These are phyloP conservation scores for Dasypus novemcinctus DNA, from an alignment of 2,113 vertebrate genomes.

Conservation along the genomic window DNA sequence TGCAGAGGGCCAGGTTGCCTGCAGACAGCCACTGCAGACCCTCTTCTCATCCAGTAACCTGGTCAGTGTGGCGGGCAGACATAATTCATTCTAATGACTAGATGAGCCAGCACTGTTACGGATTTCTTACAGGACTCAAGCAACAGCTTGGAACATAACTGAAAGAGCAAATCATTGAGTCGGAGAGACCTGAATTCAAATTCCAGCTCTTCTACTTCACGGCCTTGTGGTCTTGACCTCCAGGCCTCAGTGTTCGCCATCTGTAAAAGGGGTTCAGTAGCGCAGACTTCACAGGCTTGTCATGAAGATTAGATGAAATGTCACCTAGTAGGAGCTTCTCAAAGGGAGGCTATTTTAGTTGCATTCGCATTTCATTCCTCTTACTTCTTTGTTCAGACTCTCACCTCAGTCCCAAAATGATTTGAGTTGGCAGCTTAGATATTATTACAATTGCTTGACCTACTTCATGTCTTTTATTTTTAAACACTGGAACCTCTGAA, in stretches of 20 bases:
- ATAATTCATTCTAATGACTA: neutral
- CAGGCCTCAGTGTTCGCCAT: neutral
- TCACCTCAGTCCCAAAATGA: neutral
- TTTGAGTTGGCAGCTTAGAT: neutral
- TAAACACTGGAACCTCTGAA: constrained; percentile 57
- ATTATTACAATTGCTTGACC: constrained; percentile 52
- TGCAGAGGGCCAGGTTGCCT: neutral
- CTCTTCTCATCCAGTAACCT: too few relatives aligned
- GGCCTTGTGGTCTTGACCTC: neutral
- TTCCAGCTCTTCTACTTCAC: neutral
- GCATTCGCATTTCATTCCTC: neutral
- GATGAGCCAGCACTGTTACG: too few relatives aligned
- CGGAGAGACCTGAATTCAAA: neutral
- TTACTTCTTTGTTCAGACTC: neutral
- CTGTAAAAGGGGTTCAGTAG: neutral
- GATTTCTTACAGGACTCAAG: neutral
- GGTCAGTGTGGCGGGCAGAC: neutral
- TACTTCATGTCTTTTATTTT: constrained; percentile 66
- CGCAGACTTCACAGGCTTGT: neutral
- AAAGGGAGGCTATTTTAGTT: neutral
- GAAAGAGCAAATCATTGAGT: neutral
- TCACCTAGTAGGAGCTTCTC: neutral
- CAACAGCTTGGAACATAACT: neutral
- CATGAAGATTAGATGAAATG: neutral
- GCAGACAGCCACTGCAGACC: too few relatives aligned